Evolutionary conservation across 2,888 invertebrate species (phyloP), one percentile per base, ranked within the genome.

Genomic region (Carterocephalus palaemon): DNA sequence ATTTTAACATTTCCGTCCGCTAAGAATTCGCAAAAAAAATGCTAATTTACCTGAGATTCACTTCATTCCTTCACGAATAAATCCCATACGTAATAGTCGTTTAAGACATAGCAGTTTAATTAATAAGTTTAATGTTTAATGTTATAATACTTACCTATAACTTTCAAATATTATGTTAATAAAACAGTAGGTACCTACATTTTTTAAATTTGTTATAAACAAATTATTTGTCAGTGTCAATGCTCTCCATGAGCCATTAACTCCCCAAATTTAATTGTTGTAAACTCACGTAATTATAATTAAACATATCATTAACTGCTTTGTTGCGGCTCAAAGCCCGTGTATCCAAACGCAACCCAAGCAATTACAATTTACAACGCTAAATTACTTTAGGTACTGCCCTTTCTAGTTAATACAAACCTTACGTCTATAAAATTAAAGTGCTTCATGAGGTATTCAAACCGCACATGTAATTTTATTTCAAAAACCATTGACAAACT

Each of bases 291-390:
- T 39, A 48, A 57, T 61, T 53, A 51, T 60, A 65, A 70, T 65
- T 71, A 64, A 67, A 69, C 64, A 67, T 57, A 53, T 56, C 68
- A 72, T 75, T 74, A 69, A 67, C 60, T 62, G 43, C 52, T 63
- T 54, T 54, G 56, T 56, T 62, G 57, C 52, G 57, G 54, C 49
- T 51, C 45, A 50, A 54, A 54, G 42, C 29, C 32, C 37, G 40
- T 31, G 33, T 47, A 22, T 31, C 45, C 49, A 38, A 42, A 51
- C 43, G 39, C 13, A 39, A 45, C 37, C 31, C 48, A 19, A 45
- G 20, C 37, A 47, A 47, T 46, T 42, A 42, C 37, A 47, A 45
- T 47, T 49, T 49, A 51, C 46, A 36, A 32, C 48, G 51, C 32
- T 41, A 52, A 36, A 1, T 5, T 19, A 5, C 16, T 7, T 7